Conservation (phyloP, 2,888 invertebrate genomes). For the Scelioninae gen. 1 region DNA sequence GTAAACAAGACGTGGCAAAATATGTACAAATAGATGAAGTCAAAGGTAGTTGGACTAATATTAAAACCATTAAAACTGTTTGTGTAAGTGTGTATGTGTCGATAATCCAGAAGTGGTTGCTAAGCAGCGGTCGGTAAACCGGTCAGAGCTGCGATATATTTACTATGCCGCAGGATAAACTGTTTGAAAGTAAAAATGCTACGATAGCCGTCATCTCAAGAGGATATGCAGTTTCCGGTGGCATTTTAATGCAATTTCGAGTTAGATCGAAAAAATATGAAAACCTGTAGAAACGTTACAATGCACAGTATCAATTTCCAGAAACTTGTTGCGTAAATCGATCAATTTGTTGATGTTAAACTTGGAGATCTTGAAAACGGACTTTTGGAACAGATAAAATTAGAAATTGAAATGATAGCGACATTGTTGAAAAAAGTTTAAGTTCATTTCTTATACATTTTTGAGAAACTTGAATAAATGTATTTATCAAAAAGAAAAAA, state of each 20-base stretch:
- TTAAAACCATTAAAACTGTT: no score
- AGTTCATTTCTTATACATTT: no score
- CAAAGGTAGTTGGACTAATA: conserved; percentile 51
- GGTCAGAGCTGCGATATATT: conserved; percentile 68
- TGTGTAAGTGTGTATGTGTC: conserved; percentile 67
- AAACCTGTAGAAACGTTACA: no score
- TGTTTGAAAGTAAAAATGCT: conserved; percentile 63
- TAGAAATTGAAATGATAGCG: no score
- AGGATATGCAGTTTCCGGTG: conserved; percentile 70
- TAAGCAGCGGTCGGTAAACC: conserved; percentile 71
- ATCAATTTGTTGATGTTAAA: no score
- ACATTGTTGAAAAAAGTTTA: no score
- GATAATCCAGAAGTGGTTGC: conserved; percentile 67
- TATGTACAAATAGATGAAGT: conserved; percentile 55
- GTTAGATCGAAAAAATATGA: conserved; percentile 60
- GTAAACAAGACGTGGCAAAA: conserved; percentile 44
- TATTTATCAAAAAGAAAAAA: no score
- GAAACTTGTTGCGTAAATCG: no score
- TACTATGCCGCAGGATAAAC: conserved; percentile 71
- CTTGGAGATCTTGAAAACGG: no score
- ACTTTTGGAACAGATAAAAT: no score
- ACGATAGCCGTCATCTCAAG: conserved; percentile 69
- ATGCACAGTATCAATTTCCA: no score
- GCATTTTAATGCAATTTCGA: conserved; percentile 54
- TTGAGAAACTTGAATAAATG: no score